phyloP scores from a whole-genome alignment of 2,888 invertebrate genomes.

The Apotomis turbidana region DNA sequence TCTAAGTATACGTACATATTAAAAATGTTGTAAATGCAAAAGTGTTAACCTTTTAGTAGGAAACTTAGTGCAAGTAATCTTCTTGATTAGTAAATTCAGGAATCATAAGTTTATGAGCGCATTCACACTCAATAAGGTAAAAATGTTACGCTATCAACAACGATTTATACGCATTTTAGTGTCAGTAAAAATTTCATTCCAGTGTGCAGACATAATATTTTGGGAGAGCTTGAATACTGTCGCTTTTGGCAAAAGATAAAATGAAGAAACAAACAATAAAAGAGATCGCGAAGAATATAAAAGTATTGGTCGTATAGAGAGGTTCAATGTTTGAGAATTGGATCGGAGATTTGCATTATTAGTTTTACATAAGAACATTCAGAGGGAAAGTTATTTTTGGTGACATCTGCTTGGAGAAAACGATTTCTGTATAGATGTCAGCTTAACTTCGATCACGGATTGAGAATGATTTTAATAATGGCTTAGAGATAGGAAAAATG shows the following conservation, averaged over 20 bases:
- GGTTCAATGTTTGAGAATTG: constrained; percentile 15
- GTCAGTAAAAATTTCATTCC: constrained; percentile 7
- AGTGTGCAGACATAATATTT: no score
- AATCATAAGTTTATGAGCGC: not conserved
- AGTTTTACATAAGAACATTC: constrained; percentile 16
- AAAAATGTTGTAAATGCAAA: no score
- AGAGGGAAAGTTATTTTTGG: not conserved
- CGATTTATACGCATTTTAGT: constrained; percentile 16
- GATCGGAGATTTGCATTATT: constrained; percentile 27
- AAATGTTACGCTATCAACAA: constrained; percentile 4
- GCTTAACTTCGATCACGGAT: not conserved
- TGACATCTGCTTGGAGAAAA: not conserved
- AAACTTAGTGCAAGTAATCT: no score
- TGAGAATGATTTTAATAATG: not conserved
- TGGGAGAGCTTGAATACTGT: not conserved
- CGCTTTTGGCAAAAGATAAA: not conserved
- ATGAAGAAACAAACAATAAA: constrained; percentile 14
- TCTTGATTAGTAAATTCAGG: not conserved
- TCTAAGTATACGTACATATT: no score
- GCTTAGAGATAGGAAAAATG: no score
- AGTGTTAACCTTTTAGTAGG: no score
- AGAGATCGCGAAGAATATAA: not conserved
- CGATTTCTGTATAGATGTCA: not conserved
- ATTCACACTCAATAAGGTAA: not conserved
- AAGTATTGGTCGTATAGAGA: constrained; percentile 10